A percentile compares a stretch with the other conserved stretches of the same genome.
Evolutionary conservation across 2,888 invertebrate species (phyloP).

Genomic region (Terebella lapidaria): DNA sequence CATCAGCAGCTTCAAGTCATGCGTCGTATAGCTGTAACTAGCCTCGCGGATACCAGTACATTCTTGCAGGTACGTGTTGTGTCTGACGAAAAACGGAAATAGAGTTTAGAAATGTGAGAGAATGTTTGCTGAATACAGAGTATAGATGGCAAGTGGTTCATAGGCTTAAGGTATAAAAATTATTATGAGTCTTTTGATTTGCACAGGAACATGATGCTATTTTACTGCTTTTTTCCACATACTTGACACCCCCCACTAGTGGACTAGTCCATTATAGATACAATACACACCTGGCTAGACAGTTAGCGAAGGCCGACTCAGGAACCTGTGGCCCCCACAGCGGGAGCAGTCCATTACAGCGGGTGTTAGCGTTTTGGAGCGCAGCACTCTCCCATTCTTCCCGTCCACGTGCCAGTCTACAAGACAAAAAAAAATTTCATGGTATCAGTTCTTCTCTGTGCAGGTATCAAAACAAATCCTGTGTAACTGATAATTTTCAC

Average conservation of each 20-base stretch:
- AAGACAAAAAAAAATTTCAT: too few relatives aligned
- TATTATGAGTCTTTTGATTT: too few relatives aligned
- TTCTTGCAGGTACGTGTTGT: conserved; percentile 56
- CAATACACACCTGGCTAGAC: conserved; percentile 83
- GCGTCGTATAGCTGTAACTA: conserved; percentile 65
- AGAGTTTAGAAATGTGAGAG: neutral
- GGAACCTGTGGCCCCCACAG: conserved; percentile 78
- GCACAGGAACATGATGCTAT: too few relatives aligned
- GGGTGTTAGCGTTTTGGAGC: conserved; percentile 94
- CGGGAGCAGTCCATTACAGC: conserved; percentile 92
- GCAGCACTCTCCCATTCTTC: conserved; percentile 99
- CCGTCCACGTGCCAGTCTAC: conserved; percentile 63
- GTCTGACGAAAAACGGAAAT: conserved; percentile 53
- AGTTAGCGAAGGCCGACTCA: conserved; percentile 68
- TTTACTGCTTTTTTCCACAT: too few relatives aligned
- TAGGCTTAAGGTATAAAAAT: too few relatives aligned
- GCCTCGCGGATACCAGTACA: conserved; percentile 55
- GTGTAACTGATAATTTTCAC: too few relatives aligned
- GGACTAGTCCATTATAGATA: too few relatives aligned
- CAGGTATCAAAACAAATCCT: too few relatives aligned
- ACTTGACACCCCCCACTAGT: too few relatives aligned
- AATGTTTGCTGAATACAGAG: too few relatives aligned
- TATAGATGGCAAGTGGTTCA: too few relatives aligned
- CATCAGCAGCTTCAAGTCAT: conserved; percentile 86
- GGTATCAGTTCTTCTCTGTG: neutral